A percentile compares a stretch with the other conserved stretches of the same genome.
These are phyloP conservation scores for Illadopsis cleaveri DNA, from an alignment of 2,113 vertebrate species.

Conservation along the genomic window DNA sequence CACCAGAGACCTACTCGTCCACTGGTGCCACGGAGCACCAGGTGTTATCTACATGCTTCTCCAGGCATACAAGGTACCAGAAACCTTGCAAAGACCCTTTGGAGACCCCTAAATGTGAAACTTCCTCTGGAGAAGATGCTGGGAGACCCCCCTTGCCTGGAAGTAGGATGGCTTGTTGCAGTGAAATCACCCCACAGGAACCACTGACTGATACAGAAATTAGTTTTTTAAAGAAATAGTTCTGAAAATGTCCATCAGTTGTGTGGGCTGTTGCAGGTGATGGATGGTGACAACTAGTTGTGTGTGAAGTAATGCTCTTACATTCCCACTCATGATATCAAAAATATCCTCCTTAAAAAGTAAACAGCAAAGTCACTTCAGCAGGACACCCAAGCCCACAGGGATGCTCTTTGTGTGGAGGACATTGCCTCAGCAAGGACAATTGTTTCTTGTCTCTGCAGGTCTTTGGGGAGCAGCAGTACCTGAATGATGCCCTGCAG, in stretches of 20 bases:
- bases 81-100: not conserved
- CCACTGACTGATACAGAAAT: not conserved
- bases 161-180: not conserved
- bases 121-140: not conserved
- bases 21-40: constrained; percentile 95
- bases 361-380: not conserved
- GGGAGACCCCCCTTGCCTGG: not conserved
- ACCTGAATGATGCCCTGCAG: constrained; percentile 83
- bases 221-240: not conserved
- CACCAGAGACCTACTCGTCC: constrained; percentile 88
- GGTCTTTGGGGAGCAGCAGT: constrained; percentile 85
- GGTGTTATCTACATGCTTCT: constrained; percentile 94
- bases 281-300: not conserved
- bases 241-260: not conserved
- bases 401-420: not conserved
- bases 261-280: not conserved
- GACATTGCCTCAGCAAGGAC: not conserved
- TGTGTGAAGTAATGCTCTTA: not conserved
- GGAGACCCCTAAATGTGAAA: not conserved
- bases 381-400: not conserved
- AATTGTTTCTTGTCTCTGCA: constrained; percentile 28
- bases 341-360: not conserved
- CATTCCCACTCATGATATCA: not conserved
- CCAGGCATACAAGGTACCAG: constrained; percentile 89
- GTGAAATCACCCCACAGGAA: not conserved